phyloP scores from a whole-genome alignment of 2,113 vertebrate species.

The Anolis carolinensis region DNA sequence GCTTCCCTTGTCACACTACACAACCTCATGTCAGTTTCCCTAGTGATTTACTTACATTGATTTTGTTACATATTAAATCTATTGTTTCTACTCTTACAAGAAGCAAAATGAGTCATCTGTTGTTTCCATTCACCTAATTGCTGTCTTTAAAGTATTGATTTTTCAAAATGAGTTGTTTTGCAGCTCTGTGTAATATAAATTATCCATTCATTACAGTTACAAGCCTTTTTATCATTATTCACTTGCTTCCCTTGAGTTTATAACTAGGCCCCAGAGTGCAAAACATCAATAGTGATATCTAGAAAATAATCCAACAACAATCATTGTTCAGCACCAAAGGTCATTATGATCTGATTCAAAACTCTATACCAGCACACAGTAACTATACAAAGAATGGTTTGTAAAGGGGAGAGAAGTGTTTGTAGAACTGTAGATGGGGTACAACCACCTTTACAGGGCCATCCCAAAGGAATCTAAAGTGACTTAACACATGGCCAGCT shows the following conservation, averaged over 20 bases:
- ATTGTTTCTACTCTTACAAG: neutral
- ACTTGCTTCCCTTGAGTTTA: neutral
- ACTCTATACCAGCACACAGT: neutral
- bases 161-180: neutral
- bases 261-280: neutral
- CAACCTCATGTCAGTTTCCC: neutral
- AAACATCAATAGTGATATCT: neutral
- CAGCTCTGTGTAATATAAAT: neutral
- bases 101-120: neutral
- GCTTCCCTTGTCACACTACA: neutral
- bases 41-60: too few species aligned
- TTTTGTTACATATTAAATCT: neutral
- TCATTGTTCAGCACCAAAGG: neutral
- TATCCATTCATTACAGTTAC: neutral
- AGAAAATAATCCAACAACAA: neutral
- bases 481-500: neutral
- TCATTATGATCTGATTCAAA: neutral
- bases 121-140: neutral
- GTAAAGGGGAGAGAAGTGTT: neutral
- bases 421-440: neutral
- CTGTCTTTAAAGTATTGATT: neutral
- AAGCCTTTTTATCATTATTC: neutral
- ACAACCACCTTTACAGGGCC: too few species aligned
- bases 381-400: too few species aligned
- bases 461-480: too few species aligned